Evolutionary conservation across 2,888 invertebrate species (phyloP).

Genomic region (Argyresthia goedartella): DNA sequence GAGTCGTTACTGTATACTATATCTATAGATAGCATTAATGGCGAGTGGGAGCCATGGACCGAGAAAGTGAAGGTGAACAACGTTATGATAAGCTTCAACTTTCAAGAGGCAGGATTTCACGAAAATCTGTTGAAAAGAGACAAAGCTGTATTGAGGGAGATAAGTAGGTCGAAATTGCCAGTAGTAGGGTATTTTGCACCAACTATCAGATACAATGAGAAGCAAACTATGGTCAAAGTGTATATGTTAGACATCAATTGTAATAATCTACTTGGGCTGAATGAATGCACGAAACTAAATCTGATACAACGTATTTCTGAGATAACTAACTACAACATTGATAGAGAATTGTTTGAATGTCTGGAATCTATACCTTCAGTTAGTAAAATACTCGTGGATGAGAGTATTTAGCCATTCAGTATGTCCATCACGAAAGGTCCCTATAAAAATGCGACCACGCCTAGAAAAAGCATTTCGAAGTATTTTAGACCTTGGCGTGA

Average conservation of each 20-base stretch:
- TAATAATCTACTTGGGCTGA: background rate
- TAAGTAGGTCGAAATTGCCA: background rate
- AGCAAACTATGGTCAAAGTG: too few species aligned
- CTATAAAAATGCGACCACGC: background rate
- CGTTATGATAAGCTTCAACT: background rate
- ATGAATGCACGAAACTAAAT: background rate
- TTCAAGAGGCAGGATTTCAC: background rate
- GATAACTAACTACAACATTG: background rate
- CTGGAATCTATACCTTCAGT: background rate
- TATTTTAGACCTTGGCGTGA: background rate
- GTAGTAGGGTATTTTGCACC: background rate
- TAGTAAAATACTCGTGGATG: background rate
- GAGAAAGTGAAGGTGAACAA: too few species aligned
- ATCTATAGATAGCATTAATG: background rate
- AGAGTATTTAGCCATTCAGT: background rate
- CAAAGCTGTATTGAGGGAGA: background rate
- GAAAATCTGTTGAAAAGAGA: background rate
- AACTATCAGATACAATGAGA: too few species aligned
- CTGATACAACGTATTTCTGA: background rate
- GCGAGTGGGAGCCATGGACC: too few species aligned
- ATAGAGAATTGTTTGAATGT: background rate
- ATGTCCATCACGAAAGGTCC: background rate
- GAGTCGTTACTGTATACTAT: background rate
- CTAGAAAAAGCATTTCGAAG: background rate
- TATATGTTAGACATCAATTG: background rate